phyloP scores from a whole-genome alignment of 2,888 invertebrate genomes.

The Subacronicta megacephala region DNA sequence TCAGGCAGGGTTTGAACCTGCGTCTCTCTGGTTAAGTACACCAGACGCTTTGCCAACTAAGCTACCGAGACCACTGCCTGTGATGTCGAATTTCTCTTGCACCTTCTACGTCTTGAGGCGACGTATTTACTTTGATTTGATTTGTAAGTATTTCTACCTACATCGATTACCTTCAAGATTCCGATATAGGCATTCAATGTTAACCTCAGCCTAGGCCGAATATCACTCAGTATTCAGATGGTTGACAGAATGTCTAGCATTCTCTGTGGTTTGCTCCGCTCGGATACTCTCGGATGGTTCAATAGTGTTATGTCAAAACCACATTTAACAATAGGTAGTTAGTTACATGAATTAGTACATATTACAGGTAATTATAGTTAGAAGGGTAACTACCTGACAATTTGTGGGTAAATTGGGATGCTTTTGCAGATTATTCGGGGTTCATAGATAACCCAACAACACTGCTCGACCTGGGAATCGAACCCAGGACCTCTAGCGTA shows the following conservation, averaged over 20 bases:
- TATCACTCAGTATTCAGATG: slow-evolving; percentile 12
- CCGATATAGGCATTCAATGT: slow-evolving; percentile 7
- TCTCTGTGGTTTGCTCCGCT: slow-evolving; percentile 49
- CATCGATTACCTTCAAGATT: slow-evolving; percentile 3
- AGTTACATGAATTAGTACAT: slow-evolving; percentile 8
- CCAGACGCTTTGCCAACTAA: no score
- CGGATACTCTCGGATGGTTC: slow-evolving; percentile 25
- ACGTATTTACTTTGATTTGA: no score
- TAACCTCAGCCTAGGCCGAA: slow-evolving; percentile 21
- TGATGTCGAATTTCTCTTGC: no score
- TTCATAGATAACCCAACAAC: no score
- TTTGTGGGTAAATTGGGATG: no score
- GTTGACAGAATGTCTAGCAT: slow-evolving; percentile 41
- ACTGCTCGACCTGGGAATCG: no score
- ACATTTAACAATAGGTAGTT: slow-evolving; percentile 16
- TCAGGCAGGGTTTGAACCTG: no score
- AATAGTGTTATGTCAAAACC: slow-evolving; percentile 38
- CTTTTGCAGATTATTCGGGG: no score
- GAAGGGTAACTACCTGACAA: neutral
- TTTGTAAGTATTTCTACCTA: neutral
- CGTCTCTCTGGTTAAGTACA: no score
- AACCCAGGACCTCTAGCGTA: no score
- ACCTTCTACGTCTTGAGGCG: no score
- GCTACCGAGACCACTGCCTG: no score
- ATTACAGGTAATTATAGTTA: slow-evolving; percentile 4